Base-by-base conservation (phyloP, 2,797 vertebrate genomes). In the Mycteria americana region DNA sequence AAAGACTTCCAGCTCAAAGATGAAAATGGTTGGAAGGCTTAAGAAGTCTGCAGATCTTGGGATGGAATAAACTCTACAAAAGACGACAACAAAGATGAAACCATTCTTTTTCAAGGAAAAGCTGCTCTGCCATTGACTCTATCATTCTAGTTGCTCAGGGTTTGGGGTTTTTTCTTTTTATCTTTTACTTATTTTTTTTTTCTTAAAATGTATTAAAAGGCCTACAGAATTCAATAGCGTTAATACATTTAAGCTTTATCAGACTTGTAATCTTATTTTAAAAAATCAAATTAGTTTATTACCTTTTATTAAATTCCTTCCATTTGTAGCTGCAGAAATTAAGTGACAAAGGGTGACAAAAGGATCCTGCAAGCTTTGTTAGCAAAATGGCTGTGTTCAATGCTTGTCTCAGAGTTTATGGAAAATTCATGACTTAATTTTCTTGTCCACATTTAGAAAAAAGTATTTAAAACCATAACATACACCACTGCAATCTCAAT, bases 391-490 rank as follows among this genome's bases (percentile, higher is more conserved):
- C 51, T 87, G 39, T 75, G 48, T 87, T 60, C 70, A 67, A 18
- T 19, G 78, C 27, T 74, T 76, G 18, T 74, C 59, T 68, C 41
- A 35, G 57, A 72, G 67, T 70, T 74, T 48, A 45, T 10, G 53
- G n/a, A 86, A 94, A 95, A 87, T 82, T 87, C 62, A 73, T 70
- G 19, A 90, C n/a, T 89, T 74, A 39, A 89, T 95, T 94, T 94
- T 85, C 80, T 69, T 13, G 2, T 45, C 43, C 25, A 45, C 51
- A 41, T 81, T 85, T 65, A 89, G 46, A 63, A 94, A 90, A 86
- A 78, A 8, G 9, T 76, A 59, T 84, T 81, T 93, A 65, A 87
- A 95, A 68, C 15, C 24, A 6, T 27, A 75, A 88, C 19, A 79
- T 59, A 79, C 22, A 88, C n/a, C 25, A 60, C 0, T 80, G 62